Evolutionary conservation across 2,797 vertebrate genomes (phyloP).

Genomic region (Melopsittacus undulatus): DNA sequence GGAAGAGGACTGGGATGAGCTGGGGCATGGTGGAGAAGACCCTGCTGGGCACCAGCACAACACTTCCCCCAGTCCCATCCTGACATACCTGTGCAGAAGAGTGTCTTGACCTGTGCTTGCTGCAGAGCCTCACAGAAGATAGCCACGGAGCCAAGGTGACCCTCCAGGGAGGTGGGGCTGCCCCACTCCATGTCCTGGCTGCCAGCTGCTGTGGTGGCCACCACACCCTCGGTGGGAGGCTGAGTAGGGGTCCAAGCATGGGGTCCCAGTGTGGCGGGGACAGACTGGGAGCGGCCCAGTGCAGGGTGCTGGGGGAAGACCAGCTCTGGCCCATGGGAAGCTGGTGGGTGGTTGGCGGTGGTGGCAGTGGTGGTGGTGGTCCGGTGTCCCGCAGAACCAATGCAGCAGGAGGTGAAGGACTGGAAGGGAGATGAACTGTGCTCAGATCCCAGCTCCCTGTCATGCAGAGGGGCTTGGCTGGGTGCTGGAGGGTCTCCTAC

Average conservation of each 20-base stretch:
- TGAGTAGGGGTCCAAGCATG: slow-evolving; percentile 64
- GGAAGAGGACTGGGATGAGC: not conserved
- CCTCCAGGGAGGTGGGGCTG: slow-evolving; percentile 91
- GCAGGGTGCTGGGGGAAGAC: slow-evolving; percentile 79
- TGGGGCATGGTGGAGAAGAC: accelerated
- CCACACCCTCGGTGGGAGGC: slow-evolving; percentile 75
- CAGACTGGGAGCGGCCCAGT: slow-evolving; percentile 90
- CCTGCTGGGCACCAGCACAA: not conserved
- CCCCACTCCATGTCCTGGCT: slow-evolving; percentile 96
- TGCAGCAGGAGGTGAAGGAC: slow-evolving; percentile 98
- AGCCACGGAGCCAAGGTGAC: slow-evolving; percentile 89
- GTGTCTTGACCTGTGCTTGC: slow-evolving; percentile 76
- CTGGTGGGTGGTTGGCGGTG: slow-evolving; percentile 66
- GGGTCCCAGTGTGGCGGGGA: slow-evolving; percentile 84
- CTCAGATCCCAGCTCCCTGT: accelerated
- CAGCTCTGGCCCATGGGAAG: slow-evolving; percentile 52
- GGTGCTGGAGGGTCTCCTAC: slow-evolving; percentile 45
- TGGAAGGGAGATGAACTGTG: slow-evolving; percentile 21
- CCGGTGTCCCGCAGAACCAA: slow-evolving; percentile 93
- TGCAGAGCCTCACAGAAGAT: slow-evolving; percentile 94
- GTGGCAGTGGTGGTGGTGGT: slow-evolving; percentile 85
- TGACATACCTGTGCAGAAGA: slow-evolving; percentile 81
- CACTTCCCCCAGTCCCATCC: accelerated
- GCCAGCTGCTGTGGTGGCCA: slow-evolving; percentile 89
- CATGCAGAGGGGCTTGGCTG: accelerated